Evolutionary conservation across 2,888 invertebrate species (phyloP).

Genomic region (Epinotia brunnichana): DNA sequence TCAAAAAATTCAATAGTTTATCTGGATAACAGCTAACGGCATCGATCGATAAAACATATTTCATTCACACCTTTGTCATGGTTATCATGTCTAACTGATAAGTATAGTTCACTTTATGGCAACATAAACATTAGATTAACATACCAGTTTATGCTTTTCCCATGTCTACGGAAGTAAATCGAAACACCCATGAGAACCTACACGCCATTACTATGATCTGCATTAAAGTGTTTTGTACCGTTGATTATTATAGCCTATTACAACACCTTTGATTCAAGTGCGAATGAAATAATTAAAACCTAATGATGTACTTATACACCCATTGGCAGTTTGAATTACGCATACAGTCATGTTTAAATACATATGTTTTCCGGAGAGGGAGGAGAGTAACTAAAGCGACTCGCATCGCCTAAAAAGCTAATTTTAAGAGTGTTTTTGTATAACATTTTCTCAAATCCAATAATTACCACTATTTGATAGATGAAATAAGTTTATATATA

Average conservation of each 20-base stretch:
- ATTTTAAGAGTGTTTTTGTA: no score
- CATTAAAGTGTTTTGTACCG: constrained; percentile 20
- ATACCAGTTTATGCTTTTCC: constrained; percentile 31
- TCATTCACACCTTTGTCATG: constrained; percentile 41
- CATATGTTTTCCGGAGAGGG: no score
- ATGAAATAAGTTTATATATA: no score
- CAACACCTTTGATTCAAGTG: not conserved
- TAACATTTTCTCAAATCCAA: no score
- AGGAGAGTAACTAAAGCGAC: no score
- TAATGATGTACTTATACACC: not conserved
- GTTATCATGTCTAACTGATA: constrained; percentile 28
- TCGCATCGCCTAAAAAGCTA: no score
- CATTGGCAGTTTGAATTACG: not conserved
- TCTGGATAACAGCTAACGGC: constrained; percentile 24
- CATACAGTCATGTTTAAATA: no score
- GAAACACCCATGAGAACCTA: constrained; percentile 37
- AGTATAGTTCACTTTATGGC: constrained; percentile 24
- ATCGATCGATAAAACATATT: constrained; percentile 3
- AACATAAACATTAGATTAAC: constrained; percentile 38
- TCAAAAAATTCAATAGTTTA: not conserved
- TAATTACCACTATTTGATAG: no score
- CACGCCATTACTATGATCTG: constrained; percentile 5
- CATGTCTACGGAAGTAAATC: constrained; percentile 38
- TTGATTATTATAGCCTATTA: not conserved
- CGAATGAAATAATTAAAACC: constrained; percentile 3